These are phyloP conservation scores for Macaria liturata DNA, from an alignment of 2,888 invertebrate genomes.

Conservation along the genomic window DNA sequence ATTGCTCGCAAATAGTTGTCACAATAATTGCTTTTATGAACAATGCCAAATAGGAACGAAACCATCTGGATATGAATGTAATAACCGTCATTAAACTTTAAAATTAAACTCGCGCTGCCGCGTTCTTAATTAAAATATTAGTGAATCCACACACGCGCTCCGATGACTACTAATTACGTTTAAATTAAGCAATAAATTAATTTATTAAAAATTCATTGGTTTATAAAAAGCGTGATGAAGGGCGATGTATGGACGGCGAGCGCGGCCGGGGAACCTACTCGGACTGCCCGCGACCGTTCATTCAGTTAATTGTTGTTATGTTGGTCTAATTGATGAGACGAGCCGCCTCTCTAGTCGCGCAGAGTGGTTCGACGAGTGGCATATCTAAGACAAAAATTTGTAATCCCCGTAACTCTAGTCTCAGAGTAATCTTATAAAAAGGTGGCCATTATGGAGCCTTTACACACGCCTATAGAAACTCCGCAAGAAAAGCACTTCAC, in stretches of 20 bases:
- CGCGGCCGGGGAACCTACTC: constrained; percentile 57
- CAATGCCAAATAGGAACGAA: constrained; percentile 21
- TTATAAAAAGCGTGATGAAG: constrained; percentile 50
- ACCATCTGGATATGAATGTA: constrained; percentile 21
- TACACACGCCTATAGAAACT: too few relatives aligned
- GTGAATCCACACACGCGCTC: constrained; percentile 40
- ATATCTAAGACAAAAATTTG: too few relatives aligned
- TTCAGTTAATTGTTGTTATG: too few relatives aligned
- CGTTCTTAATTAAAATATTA: constrained; percentile 34
- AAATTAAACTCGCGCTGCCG: constrained; percentile 30
- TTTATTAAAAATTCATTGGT: constrained; percentile 71
- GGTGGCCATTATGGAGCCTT: too few relatives aligned
- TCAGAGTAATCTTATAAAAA: too few relatives aligned
- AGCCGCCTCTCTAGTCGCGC: too few relatives aligned
- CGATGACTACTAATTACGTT: constrained; percentile 67
- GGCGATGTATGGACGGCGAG: constrained; percentile 50
- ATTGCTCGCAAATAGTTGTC: constrained; percentile 24
- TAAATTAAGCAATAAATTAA: constrained; percentile 76
- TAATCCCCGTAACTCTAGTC: too few relatives aligned
- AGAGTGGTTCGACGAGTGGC: too few relatives aligned
- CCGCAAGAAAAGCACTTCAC: too few relatives aligned
- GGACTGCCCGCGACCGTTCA: too few relatives aligned
- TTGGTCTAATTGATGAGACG: too few relatives aligned
- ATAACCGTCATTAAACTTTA: constrained; percentile 22
- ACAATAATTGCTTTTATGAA: constrained; percentile 27